These are phyloP conservation scores for Ectemnius lituratus DNA, from an alignment of 2,888 invertebrate species.

Conservation along the genomic window DNA sequence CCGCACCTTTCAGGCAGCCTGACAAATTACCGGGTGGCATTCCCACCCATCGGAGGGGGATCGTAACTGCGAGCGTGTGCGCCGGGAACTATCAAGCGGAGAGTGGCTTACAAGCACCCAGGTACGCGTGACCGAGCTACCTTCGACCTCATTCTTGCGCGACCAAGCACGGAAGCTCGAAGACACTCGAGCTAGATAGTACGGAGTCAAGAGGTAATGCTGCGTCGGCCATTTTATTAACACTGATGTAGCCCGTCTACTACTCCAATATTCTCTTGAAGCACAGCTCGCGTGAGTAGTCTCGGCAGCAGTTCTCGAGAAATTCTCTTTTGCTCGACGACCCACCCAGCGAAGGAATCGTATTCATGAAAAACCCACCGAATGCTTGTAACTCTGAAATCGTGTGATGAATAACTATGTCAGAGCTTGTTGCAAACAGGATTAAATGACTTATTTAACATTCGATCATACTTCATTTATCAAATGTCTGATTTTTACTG, in stretches of 20 bases:
- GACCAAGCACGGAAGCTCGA: conserved; percentile 41
- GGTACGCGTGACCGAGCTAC: conserved; percentile 54
- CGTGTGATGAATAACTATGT: too few relatives aligned
- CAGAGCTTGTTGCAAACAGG: too few relatives aligned
- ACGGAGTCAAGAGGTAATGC: conserved; percentile 8
- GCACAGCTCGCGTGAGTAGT: background rate
- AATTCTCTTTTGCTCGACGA: too few relatives aligned
- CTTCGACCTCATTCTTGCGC: conserved; percentile 43
- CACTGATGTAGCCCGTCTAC: conserved; percentile 18
- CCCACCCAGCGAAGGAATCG: background rate
- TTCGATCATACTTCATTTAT: too few relatives aligned
- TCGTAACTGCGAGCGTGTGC: conserved; percentile 60
- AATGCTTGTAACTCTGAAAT: too few relatives aligned
- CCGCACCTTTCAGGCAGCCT: conserved; percentile 71
- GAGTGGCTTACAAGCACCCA: conserved; percentile 57
- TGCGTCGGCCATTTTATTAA: conserved; percentile 1
- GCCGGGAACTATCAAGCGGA: conserved; percentile 55
- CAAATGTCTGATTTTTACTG: too few relatives aligned
- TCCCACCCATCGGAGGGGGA: conserved; percentile 51
- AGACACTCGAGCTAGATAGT: conserved; percentile 32
- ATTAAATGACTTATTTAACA: too few relatives aligned
- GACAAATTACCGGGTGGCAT: conserved; percentile 75
- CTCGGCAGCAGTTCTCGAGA: background rate
- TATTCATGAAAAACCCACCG: too few relatives aligned
- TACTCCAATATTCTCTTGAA: conserved; percentile 1